phyloP scores from a whole-genome alignment of 2,113 vertebrate species.

The Paratilapia polleni region DNA sequence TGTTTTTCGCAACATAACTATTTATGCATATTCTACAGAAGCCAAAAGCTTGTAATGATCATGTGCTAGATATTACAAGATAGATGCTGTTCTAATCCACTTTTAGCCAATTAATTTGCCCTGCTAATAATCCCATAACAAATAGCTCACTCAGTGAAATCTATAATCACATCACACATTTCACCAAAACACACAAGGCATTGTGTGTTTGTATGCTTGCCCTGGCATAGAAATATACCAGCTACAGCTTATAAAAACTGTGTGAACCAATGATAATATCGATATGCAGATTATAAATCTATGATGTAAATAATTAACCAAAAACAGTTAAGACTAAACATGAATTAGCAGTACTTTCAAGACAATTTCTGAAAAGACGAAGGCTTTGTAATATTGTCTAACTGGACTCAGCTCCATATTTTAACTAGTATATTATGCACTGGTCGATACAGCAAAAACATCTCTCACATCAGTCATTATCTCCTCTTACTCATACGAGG shows the following conservation, averaged over 20 bases:
- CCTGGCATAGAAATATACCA: not conserved
- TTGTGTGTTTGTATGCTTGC: not conserved
- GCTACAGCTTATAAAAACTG: not conserved
- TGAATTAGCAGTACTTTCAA: not conserved
- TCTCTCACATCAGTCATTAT: not conserved
- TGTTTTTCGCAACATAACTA: not conserved
- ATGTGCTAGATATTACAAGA: not conserved
- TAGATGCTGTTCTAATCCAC: constrained; percentile 6
- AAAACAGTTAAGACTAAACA: not conserved
- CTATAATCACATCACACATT: constrained; percentile 33
- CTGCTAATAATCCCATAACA: not conserved
- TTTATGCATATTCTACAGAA: not conserved
- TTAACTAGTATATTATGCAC: not conserved
- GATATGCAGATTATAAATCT: not conserved
- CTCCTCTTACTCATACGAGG: not conserved
- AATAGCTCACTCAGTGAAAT: constrained; percentile 13
- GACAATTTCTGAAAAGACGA: not conserved
- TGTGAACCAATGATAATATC: not conserved
- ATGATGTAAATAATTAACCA: not conserved
- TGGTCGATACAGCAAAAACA: not conserved
- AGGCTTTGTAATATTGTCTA: constrained; percentile 1
- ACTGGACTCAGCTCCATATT: not conserved
- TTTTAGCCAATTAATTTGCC: constrained; percentile 32
- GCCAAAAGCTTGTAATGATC: not conserved
- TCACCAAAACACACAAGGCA: constrained; percentile 4